Evolutionary conservation across 23 tunicate species (phyloP).

Genomic region (Trididemnum nubilum): DNA sequence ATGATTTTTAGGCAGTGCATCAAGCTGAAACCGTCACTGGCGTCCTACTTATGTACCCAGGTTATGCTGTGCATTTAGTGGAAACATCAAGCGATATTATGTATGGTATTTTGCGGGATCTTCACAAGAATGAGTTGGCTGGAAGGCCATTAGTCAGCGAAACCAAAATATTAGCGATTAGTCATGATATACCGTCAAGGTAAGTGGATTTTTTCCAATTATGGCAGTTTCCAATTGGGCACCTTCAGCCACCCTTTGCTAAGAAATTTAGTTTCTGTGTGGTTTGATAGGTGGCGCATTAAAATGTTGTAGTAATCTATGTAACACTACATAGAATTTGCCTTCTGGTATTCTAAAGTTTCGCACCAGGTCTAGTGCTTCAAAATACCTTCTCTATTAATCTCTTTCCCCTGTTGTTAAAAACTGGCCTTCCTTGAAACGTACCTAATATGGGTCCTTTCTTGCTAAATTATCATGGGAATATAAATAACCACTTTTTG

Average conservation of each 20-base stretch:
- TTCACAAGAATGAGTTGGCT: conserved; percentile 8
- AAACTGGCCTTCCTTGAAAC: too few species aligned
- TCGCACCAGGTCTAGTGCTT: too few species aligned
- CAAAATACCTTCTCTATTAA: too few species aligned
- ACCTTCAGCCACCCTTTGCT: not conserved
- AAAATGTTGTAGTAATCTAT: too few species aligned
- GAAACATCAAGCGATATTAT: conserved; percentile 75
- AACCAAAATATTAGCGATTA: conserved; percentile 72
- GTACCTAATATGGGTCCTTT: too few species aligned
- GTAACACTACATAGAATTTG: too few species aligned
- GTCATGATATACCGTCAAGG: conserved; percentile 90
- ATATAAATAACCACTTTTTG: too few species aligned
- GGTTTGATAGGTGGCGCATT: too few species aligned
- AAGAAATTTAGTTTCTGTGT: not conserved
- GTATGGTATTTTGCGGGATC: conserved; percentile 56
- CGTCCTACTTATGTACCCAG: conserved; percentile 76
- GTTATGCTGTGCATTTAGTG: conserved; percentile 71
- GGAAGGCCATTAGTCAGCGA: conserved; percentile 37
- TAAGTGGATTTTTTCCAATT: conserved; percentile 2
- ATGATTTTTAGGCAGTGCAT: conserved; percentile 46
- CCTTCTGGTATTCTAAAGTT: too few species aligned
- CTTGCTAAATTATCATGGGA: too few species aligned
- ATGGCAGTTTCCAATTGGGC: not conserved
- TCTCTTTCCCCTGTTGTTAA: too few species aligned
- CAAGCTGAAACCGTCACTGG: conserved; percentile 86